Conservation (phyloP, 2,888 invertebrate genomes). For the Polyommatus iphigenia region DNA sequence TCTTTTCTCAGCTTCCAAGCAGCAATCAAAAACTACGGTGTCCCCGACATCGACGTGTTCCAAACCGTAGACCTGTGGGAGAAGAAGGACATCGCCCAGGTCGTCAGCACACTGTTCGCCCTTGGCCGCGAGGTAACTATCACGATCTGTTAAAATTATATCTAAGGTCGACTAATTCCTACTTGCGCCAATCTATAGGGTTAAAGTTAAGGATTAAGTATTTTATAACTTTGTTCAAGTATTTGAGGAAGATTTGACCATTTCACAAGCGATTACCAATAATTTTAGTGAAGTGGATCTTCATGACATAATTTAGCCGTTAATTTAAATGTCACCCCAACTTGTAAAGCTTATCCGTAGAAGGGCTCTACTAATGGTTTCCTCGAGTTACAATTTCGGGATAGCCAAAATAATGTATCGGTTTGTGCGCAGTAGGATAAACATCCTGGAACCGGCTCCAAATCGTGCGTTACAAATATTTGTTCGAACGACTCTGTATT, state of each 20-base stretch:
- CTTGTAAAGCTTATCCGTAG: no score
- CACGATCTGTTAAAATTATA: no score
- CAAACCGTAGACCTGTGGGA: conserved; percentile 98
- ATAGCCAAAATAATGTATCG: conserved; percentile 36
- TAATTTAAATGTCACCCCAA: no score
- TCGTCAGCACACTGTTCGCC: conserved; percentile 91
- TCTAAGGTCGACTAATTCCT: no score
- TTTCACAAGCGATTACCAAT: no score
- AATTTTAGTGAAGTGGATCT: no score
- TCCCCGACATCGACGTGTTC: conserved; percentile 94
- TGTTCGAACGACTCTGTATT: conserved; percentile 46
- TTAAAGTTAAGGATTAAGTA: no score
- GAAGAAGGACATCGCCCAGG: conserved; percentile 93
- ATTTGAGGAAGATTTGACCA: no score
- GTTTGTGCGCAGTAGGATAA: conserved; percentile 42
- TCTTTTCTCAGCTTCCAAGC: conserved; percentile 85
- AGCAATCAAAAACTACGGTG: conserved; percentile 93
- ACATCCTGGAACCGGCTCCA: conserved; percentile 39
- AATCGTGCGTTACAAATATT: conserved; percentile 39
- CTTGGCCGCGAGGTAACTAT: conserved; percentile 87
- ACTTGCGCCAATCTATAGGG: no score
- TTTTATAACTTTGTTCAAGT: no score
- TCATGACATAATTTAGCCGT: no score
- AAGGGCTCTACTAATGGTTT: neutral
- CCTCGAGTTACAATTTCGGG: neutral